Base-by-base conservation (phyloP, 2,797 vertebrate species). In the Anguilla obscura region DNA sequence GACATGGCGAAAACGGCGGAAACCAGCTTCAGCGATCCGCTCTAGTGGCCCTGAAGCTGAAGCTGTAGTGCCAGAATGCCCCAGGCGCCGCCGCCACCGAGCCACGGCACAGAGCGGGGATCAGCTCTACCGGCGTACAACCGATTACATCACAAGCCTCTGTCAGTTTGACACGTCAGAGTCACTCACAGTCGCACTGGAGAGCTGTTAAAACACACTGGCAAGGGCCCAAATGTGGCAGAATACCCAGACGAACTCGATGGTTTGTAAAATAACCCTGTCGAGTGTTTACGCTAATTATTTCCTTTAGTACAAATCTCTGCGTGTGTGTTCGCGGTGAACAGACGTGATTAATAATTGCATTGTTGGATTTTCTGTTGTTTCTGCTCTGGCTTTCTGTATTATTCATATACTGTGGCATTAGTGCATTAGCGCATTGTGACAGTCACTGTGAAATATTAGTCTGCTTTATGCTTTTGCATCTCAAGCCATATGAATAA, bases 401-500 rank as follows among this genome's bases (percentile, higher is more conserved):
- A 96, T 93, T 95, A 96, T 97, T 96, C 88, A 96, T 95, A 93
- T 86, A 79, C 60, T 89, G 93, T 95, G 93, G 91, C 92, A 63
- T 91, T 86, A 92, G 85, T 87, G 30, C 9, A 18, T 27, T 86
- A 92, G 85, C 88, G 30, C 9, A 18, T 27, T 27, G 91, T 92
- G 94, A 95, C 93, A 96, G 93, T 94, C 92, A 95, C 94, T 94
- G 93, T 89, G 90, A 92, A 94, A 93, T 95, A 94, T 95, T 94
- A 89, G 84, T 93, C 90, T 95, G 95, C 96, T 95, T 93, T 84
- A 93, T 93, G 95, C 94, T 93, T 95, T 95, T 95, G 92, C 94
- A 91, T 92, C 92, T 92, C 94, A 93, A 94, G 92, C 90, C 91
- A 93, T 91, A 96, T 96, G 90, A 96, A 96, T 96, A 96, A 96